phyloP scores from a whole-genome alignment of 2,888 invertebrate species.

The Drosophila hawaiiensis region DNA sequence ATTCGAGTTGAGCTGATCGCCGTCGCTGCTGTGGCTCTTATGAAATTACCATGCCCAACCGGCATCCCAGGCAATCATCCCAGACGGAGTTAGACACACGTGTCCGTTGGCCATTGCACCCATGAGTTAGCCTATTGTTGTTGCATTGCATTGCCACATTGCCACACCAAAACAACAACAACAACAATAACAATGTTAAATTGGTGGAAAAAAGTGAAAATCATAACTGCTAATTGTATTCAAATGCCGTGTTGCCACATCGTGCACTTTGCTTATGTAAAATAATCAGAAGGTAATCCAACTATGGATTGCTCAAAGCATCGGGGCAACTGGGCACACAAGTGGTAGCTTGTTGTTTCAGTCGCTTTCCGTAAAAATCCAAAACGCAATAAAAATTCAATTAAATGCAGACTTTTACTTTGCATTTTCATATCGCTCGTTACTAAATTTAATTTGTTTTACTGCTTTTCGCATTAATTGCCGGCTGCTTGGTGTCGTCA shows the following conservation, averaged over 20 bases:
- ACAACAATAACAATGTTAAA: constrained; percentile 43
- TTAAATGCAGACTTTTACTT: constrained; percentile 73
- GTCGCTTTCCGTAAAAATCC: constrained; percentile 47
- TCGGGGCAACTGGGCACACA: neutral
- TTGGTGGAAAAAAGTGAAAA: constrained; percentile 68
- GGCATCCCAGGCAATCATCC: constrained; percentile 59
- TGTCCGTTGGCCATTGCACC: constrained; percentile 72
- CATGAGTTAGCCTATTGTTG: constrained; percentile 34
- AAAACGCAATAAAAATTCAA: constrained; percentile 54
- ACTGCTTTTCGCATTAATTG: constrained; percentile 55
- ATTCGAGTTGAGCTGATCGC: constrained; percentile 52
- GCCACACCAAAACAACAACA: constrained; percentile 38
- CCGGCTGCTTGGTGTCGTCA: constrained; percentile 26
- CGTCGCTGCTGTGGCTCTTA: constrained; percentile 32
- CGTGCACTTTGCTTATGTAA: constrained; percentile 60
- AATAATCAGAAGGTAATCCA: constrained; percentile 21
- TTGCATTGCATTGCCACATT: constrained; percentile 27
- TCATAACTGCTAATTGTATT: constrained; percentile 80
- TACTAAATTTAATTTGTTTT: constrained; percentile 72
- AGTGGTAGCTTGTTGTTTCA: constrained; percentile 17
- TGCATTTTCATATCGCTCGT: constrained; percentile 48
- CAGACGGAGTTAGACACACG: constrained; percentile 61
- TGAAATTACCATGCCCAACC: constrained; percentile 70
- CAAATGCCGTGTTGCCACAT: constrained; percentile 64
- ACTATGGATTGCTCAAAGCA: constrained; percentile 28